phyloP scores from a whole-genome alignment of 2,113 vertebrate genomes.

The Hymenochirus boettgeri region DNA sequence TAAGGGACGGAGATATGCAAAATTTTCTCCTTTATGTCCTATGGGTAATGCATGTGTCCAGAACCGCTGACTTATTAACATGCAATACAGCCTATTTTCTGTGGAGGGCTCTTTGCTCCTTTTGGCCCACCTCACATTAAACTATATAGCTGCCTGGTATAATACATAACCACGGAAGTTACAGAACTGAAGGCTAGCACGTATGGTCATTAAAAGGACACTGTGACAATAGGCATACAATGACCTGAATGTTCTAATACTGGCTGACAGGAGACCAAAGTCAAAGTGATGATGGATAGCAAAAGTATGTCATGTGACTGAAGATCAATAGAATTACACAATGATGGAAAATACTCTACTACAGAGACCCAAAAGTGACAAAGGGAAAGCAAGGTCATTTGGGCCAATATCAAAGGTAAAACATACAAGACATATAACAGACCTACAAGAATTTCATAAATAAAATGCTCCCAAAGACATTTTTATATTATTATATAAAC shows the following conservation, averaged over 20 bases:
- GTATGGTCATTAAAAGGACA: slow-evolving; percentile 22
- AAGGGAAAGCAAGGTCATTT: slow-evolving; percentile 9
- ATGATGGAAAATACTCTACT: slow-evolving; percentile 23
- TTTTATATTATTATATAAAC: too few relatives aligned
- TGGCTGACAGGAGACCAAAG: slow-evolving; percentile 33
- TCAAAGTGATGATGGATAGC: slow-evolving; percentile 37
- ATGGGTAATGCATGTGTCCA: too few relatives aligned
- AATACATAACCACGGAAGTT: not conserved
- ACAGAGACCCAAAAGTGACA: slow-evolving; percentile 19
- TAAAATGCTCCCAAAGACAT: too few relatives aligned
- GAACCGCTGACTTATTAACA: too few relatives aligned
- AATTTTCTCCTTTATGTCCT: too few relatives aligned
- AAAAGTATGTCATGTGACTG: slow-evolving; percentile 26
- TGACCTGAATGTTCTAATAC: slow-evolving; percentile 32
- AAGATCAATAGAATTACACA: slow-evolving; percentile 38
- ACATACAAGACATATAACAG: not conserved
- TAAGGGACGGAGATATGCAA: too few relatives aligned
- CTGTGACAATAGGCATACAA: slow-evolving; percentile 21
- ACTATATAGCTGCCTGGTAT: too few relatives aligned
- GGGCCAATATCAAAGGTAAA: slow-evolving; percentile 27
- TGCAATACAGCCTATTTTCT: too few relatives aligned
- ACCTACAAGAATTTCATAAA: too few relatives aligned
- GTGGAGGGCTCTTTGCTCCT: too few relatives aligned
- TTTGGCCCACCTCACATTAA: too few relatives aligned
- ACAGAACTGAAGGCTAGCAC: not conserved